Conservation (phyloP, 1,140 invertebrate genomes). For the Metopolophium dirhodum region DNA sequence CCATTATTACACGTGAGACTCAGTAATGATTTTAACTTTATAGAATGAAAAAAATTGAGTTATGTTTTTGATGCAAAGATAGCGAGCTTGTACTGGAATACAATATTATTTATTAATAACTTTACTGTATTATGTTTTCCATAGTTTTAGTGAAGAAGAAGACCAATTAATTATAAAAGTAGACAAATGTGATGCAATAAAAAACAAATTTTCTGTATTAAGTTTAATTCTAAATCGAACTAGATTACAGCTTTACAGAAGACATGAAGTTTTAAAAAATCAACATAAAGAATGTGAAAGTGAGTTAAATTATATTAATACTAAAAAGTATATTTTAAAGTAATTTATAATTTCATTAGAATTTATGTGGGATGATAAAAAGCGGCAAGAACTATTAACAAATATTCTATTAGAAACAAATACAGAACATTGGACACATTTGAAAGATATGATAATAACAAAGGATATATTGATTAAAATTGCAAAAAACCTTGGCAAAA, state of each 20-base stretch:
- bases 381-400: constrained; percentile 36
- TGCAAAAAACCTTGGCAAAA: neutral
- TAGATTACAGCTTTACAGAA: constrained; percentile 13
- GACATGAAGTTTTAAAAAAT: neutral
- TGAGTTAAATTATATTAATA: neutral
- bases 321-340: neutral
- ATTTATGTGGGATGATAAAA: neutral
- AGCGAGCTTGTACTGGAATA: too few relatives aligned
- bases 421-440: constrained; percentile 22
- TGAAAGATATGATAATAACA: neutral
- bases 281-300: neutral
- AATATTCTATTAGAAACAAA: constrained; percentile 44
- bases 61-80: too few relatives aligned
- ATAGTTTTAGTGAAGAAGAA: constrained; percentile 34
- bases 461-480: neutral
- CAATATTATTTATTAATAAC: neutral
- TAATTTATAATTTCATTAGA: constrained; percentile 19
- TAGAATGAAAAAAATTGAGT: too few relatives aligned
- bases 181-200: constrained; percentile 16
- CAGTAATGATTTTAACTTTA: too few relatives aligned
- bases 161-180: constrained; percentile 37
- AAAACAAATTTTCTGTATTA: constrained; percentile 16
- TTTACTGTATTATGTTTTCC: neutral
- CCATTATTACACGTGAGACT: too few relatives aligned
- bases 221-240: constrained; percentile 38